Percentiles rank a stretch among this genome's conserved stretches.
These are phyloP conservation scores for Xiphorhynchus elegans DNA, from an alignment of 2,113 vertebrate species.

Conservation along the genomic window DNA sequence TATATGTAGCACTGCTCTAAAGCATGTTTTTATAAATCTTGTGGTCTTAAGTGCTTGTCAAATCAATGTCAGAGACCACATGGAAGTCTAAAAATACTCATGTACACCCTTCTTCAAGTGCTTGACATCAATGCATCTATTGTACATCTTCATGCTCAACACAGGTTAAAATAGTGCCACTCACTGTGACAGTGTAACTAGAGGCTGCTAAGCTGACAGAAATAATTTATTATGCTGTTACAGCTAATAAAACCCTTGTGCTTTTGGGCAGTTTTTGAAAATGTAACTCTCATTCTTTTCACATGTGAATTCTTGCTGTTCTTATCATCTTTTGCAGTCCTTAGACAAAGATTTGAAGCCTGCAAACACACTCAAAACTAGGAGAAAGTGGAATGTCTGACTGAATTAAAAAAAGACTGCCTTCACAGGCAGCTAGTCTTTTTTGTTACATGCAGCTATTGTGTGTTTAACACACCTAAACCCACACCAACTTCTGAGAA, in stretches of 20 bases:
- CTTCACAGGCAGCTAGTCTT: background rate
- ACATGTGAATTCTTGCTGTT: background rate
- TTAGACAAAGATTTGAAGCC: background rate
- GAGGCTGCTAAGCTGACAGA: background rate
- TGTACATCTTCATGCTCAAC: slow-evolving; percentile 8
- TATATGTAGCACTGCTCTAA: background rate
- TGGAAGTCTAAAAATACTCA: background rate
- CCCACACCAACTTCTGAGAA: background rate
- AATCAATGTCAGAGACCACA: slow-evolving; percentile 8
- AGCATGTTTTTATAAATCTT: slow-evolving; percentile 15
- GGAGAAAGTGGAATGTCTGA: background rate
- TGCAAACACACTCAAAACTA: background rate
- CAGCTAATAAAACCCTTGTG: background rate
- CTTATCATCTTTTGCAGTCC: background rate
- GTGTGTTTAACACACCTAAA: background rate
- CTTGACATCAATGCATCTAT: background rate
- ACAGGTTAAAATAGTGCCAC: background rate
- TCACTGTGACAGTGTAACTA: background rate
- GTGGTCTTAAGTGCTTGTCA: slow-evolving; percentile 7
- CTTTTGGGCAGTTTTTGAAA: slow-evolving; percentile 25
- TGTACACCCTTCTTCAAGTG: background rate
- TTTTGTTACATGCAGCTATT: background rate
- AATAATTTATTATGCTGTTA: slow-evolving; percentile 33
- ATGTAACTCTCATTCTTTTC: background rate
- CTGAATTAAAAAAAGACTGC: background rate